These are phyloP conservation scores for Pitangus sulphuratus DNA, from an alignment of 2,797 vertebrate genomes.

Conservation along the genomic window DNA sequence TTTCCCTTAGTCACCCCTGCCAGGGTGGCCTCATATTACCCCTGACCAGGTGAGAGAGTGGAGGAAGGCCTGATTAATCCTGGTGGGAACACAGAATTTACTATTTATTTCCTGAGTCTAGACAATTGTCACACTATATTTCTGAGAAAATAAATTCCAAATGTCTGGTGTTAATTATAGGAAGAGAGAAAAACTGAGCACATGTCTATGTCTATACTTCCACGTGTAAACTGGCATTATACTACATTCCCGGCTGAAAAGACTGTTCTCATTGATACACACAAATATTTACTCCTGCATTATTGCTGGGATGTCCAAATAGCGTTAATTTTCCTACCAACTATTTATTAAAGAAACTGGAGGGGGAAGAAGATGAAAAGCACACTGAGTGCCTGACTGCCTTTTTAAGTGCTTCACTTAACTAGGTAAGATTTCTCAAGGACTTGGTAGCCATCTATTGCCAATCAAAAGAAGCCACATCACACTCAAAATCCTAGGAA, in stretches of 20 bases:
- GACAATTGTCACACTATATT: background rate
- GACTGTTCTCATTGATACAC: background rate
- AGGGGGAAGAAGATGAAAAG: background rate
- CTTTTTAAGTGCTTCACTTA: background rate
- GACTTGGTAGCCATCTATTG: background rate
- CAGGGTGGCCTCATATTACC: background rate
- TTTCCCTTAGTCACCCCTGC: background rate
- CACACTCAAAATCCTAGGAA: background rate
- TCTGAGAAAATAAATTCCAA: background rate
- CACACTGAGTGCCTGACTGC: background rate
- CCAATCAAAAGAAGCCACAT: background rate
- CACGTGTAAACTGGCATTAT: background rate
- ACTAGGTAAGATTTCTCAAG: background rate
- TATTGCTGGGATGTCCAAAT: background rate
- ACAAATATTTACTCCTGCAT: background rate
- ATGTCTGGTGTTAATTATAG: no score
- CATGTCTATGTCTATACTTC: background rate
- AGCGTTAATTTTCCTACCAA: background rate
- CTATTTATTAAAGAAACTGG: background rate
- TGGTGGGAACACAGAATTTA: no score
- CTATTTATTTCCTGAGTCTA: background rate
- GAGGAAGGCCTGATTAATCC: background rate
- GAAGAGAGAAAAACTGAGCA: no score
- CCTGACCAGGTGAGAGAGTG: background rate
- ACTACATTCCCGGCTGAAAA: background rate